Evolutionary conservation across 2,113 vertebrate genomes (phyloP).

Genomic region (Nesogale talazaci): DNA sequence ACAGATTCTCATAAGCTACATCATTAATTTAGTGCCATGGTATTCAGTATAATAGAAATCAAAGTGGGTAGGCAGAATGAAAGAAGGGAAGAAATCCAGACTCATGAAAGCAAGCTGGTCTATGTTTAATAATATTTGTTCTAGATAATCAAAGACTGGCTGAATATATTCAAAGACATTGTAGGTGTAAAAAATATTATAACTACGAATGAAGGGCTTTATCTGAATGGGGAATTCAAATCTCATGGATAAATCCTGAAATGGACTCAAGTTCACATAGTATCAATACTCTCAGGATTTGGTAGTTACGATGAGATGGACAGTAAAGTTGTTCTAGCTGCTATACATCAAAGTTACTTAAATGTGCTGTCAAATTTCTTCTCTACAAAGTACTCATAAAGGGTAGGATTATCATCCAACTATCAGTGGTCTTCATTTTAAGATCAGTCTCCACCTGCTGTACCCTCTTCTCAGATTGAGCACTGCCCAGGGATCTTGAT

Average conservation of each 20-base stretch:
- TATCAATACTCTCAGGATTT: neutral
- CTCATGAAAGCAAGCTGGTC: neutral
- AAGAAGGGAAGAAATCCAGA: neutral
- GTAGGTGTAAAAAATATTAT: neutral
- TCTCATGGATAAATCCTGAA: neutral
- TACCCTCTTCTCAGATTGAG: neutral
- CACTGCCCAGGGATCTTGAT: neutral
- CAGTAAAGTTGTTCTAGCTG: too few relatives aligned
- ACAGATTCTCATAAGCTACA: neutral
- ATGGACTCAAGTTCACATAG: neutral
- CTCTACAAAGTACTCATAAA: neutral
- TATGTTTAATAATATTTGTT: constrained; percentile 23
- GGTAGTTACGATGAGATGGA: neutral
- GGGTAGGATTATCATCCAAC: neutral
- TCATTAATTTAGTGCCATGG: neutral
- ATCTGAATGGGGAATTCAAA: constrained; percentile 14
- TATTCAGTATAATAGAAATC: neutral
- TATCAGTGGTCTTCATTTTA: neutral
- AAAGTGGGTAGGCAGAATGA: neutral
- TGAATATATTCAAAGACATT: constrained; percentile 1
- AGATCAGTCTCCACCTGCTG: neutral
- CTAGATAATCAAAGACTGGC: neutral
- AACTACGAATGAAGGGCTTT: constrained; percentile 6
- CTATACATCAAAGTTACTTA: neutral
- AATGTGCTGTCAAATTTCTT: neutral